Evolutionary conservation across 1,140 invertebrate genomes (phyloP).

Genomic region (Aphelenchoides fujianensis): DNA sequence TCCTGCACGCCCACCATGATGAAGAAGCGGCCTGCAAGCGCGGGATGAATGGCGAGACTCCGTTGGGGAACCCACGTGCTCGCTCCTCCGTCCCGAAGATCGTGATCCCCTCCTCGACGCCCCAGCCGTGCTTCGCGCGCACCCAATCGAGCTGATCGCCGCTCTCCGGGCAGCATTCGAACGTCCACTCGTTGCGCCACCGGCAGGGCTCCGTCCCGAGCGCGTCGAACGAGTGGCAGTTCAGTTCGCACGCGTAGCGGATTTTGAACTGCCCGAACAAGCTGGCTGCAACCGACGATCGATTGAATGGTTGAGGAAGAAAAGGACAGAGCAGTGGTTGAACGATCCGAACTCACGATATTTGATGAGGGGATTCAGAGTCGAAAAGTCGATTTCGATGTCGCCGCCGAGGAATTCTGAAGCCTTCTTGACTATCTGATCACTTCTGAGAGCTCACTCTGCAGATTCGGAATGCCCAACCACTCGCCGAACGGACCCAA

Average conservation of each 20-base stretch:
- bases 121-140: slow-evolving; percentile 46
- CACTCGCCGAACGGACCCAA: neutral
- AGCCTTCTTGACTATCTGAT: no score
- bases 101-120: slow-evolving; percentile 46
- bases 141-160: slow-evolving; percentile 53
- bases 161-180: slow-evolving; percentile 26
- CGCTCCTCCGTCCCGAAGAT: slow-evolving; percentile 51
- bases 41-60: neutral
- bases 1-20: slow-evolving; percentile 38
- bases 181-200: slow-evolving; percentile 52
- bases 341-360: slow-evolving; percentile 51
- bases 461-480: slow-evolving; percentile 16
- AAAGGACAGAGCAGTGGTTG: slow-evolving; percentile 9
- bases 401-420: slow-evolving; percentile 50
- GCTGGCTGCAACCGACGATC: slow-evolving; percentile 25
- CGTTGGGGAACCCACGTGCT: slow-evolving; percentile 22
- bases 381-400: slow-evolving; percentile 46
- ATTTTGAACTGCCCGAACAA: slow-evolving; percentile 50
- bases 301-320: slow-evolving; percentile 20
- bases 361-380: slow-evolving; percentile 48
- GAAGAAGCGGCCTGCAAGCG: slow-evolving; percentile 35
- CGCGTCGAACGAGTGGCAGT: slow-evolving; percentile 50
- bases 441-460: no score
- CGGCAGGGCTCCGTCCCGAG: slow-evolving; percentile 42
- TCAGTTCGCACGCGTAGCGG: slow-evolving; percentile 47